Base-by-base conservation (phyloP, 2,113 vertebrate species). In the Bucco capensis region DNA sequence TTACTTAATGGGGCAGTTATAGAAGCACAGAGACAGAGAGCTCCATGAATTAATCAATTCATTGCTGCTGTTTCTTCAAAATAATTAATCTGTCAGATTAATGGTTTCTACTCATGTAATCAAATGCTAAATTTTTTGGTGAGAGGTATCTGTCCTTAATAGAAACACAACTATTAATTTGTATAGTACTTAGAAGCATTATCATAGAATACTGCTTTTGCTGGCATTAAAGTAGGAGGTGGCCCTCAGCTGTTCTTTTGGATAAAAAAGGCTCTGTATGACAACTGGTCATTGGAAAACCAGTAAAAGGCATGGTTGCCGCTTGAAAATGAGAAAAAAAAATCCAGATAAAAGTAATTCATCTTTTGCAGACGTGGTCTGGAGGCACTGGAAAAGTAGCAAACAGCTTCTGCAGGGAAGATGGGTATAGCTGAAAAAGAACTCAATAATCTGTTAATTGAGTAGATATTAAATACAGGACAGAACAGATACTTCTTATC, bases 1-100 rank as follows among this genome's bases (percentile, higher is more conserved):
- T 89, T 88, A 88, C 62, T 93, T 93, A 91, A 83, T 83, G 93
- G 96, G 96, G 95, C 94, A 24, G 51, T 82, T 96, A 76, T 10
- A 92, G 10, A 81, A 88, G 75, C 60, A 57, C 14, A 82, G 77
- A 84, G 75, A 85, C 62, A 66, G 80, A 89, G 73, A 33, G 37
- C 73, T 82, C 50, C 76, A 9, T 64, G 47, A 77, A 88, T 94
- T 95, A 96, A 94, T 94, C 93, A 90, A 60, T 83, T 92, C 73
- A 83, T 75, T 83, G 76, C 65, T 92, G 70, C 70, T 83, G 54
- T 86, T 89, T 40, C 87, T 94, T 92, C 83, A 87, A 69, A 88
- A 94, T 81, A 94, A 95, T 96, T 95, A 89, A 93, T 92, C 81
- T 95, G 89, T 83, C 80, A 91, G 83, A 74, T 91, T 44, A 89